Percentiles rank a stretch among this genome's conserved stretches.
Conservation (phyloP, 2,113 vertebrate genomes). For the Tretioscincus oriximinensis region DNA sequence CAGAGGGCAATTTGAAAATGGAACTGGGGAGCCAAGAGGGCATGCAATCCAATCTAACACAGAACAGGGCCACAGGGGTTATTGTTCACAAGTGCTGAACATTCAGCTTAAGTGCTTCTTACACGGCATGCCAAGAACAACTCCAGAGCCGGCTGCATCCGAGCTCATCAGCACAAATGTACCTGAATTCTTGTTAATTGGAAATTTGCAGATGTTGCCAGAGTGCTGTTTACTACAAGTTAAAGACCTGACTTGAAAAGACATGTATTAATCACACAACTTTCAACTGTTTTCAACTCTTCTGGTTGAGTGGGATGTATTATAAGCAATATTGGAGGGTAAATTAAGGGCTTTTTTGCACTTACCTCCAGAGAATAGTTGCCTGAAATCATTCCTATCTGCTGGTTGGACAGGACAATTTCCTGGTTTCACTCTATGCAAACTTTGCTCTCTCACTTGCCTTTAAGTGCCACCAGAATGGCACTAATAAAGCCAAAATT, state of each 20-base stretch:
- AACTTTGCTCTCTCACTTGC: too few relatives aligned
- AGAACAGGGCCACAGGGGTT: slow-evolving; percentile 23
- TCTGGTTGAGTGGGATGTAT: not conserved
- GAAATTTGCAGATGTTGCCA: slow-evolving; percentile 53
- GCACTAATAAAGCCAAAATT: too few relatives aligned
- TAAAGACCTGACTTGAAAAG: slow-evolving; percentile 47
- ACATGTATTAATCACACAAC: not conserved
- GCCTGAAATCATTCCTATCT: too few relatives aligned
- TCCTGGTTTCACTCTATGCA: too few relatives aligned
- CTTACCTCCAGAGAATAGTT: too few relatives aligned
- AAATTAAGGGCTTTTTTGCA: not conserved
- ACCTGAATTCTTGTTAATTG: slow-evolving; percentile 62
- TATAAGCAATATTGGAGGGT: not conserved
- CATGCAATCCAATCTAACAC: slow-evolving; percentile 8
- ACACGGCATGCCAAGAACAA: slow-evolving; percentile 42
- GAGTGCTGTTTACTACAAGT: slow-evolving; percentile 64
- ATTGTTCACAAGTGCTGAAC: slow-evolving; percentile 49
- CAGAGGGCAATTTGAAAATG: slow-evolving; percentile 27
- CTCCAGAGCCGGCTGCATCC: slow-evolving; percentile 41
- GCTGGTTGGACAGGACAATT: too few relatives aligned
- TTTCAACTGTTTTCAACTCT: not conserved
- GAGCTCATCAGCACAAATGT: slow-evolving; percentile 46
- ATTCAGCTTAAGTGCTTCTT: slow-evolving; percentile 40
- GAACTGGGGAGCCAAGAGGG: slow-evolving; percentile 23
- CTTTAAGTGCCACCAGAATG: too few relatives aligned